phyloP scores from a whole-genome alignment of 1,140 invertebrate species.

The Tribolium madens region DNA sequence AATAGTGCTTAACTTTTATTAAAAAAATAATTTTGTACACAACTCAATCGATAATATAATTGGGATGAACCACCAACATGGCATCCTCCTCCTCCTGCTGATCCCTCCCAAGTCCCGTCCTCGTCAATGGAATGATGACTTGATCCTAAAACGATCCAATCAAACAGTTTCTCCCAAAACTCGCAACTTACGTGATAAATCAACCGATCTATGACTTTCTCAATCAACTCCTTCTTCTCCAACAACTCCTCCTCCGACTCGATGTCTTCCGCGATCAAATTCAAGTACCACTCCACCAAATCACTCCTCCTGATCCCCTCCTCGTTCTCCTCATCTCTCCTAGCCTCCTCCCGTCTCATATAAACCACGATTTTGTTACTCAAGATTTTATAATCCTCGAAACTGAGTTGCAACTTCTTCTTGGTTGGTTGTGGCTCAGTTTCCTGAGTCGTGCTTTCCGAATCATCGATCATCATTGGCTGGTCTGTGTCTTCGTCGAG shows the following conservation, averaged over 20 bases:
- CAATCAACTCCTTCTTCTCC: constrained; percentile 90
- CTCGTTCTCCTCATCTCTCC: constrained; percentile 70
- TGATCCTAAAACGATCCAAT: constrained; percentile 78
- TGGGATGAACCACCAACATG: constrained; percentile 93
- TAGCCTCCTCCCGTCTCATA: constrained; percentile 87
- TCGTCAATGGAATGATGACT: constrained; percentile 90
- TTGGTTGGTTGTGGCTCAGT: constrained; percentile 67
- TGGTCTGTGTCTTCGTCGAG: constrained; percentile 75
- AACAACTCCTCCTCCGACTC: constrained; percentile 93
- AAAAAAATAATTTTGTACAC: not conserved
- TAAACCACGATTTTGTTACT: constrained; percentile 92
- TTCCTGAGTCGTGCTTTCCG: constrained; percentile 39
- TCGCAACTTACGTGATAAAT: constrained; percentile 83
- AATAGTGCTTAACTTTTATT: not conserved
- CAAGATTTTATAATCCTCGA: constrained; percentile 94
- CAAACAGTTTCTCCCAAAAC: not conserved
- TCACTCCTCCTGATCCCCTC: constrained; percentile 84
- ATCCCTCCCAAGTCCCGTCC: constrained; percentile 67
- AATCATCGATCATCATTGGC: constrained; percentile 59
- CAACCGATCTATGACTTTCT: constrained; percentile 95
- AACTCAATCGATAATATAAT: constrained; percentile 84
- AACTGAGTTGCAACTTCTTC: constrained; percentile 91
- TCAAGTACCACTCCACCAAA: constrained; percentile 95
- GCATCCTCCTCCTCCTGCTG: constrained; percentile 84
- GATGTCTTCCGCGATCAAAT: constrained; percentile 88